Base-by-base conservation (phyloP, 2,888 invertebrate species). In the Allophyes oxyacanthae region DNA sequence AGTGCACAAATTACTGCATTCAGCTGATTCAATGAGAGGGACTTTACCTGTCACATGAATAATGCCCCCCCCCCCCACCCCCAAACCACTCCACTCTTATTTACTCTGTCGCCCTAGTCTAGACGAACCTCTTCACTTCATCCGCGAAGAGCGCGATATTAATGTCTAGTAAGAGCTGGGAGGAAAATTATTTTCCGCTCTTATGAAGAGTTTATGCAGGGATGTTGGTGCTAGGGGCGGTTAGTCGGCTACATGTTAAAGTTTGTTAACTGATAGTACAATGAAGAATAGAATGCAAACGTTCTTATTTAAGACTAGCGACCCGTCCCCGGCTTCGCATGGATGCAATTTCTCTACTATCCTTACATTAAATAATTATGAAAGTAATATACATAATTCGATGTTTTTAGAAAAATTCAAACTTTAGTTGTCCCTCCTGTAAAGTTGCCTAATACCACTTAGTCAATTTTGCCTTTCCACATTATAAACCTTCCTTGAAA, bases 101-200 rank as follows among this genome's bases (percentile, higher is more conserved):
- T 59, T 63, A 56, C 58, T 7, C 50, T 41, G 55, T 52, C 55
- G 44, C 69, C 70, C 69, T 32, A 59, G 69, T 64, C 74, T 70
- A 73, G 70, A 70, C 74, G 44, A 57, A 40, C 11, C 70, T 62
- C 70, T 73, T 64, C 53, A 73, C 59, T 68, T 42, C 44, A 44
- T 14, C 26, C 7, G 13, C 41, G 51, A 56, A 60, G 68, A 43
- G 42, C 30, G 34, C 44, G 36, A 63, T 72, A 68, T 68, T 68
- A 63, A 67, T 72, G 58, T 63, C 50, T 44, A 37, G 54, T 37
- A 36, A 57, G 34, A 51, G 44, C 45, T 45, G 48, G 41, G 52
- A 66, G 52, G 55, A 14, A 68, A 61, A 68, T 72, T 49, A 59
- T 56, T 68, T 59, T 54, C 53, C 46, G 8, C 46, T 43, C 14